phyloP scores from a whole-genome alignment of 2,113 vertebrate genomes.

The Python bivittatus region DNA sequence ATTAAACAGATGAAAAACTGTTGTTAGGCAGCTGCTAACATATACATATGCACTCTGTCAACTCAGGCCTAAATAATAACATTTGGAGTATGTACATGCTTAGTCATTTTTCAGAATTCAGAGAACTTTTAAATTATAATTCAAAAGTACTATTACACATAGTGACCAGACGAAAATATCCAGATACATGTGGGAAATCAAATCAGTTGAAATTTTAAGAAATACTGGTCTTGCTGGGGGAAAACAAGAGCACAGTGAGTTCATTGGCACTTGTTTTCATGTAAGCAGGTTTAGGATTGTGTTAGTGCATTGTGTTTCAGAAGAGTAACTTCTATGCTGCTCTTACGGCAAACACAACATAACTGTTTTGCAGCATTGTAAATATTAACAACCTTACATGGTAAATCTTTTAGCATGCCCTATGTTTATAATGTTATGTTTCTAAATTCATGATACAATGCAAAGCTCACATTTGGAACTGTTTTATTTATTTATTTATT shows the following conservation, averaged over 20 bases:
- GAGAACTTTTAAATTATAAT: neutral
- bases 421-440: too few relatives aligned
- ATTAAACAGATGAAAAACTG: neutral
- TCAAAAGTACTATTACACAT: neutral
- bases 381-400: neutral
- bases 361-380: neutral
- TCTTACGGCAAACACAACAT: neutral
- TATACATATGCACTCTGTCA: neutral
- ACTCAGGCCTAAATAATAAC: neutral
- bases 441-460: too few relatives aligned
- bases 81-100: neutral
- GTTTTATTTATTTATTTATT: too few relatives aligned
- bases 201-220: neutral
- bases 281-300: neutral
- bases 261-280: neutral
- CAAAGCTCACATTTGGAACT: too few relatives aligned
- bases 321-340: neutral
- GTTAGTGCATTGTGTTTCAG: neutral
- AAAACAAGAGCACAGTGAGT: neutral
- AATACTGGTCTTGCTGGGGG: neutral
- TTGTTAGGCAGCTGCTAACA: neutral
- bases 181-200: too few relatives aligned
- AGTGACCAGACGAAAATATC: neutral
- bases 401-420: too few relatives aligned
- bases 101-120: neutral